phyloP scores from a whole-genome alignment of 2,888 invertebrate genomes.

The Stenotaenia linearis region DNA sequence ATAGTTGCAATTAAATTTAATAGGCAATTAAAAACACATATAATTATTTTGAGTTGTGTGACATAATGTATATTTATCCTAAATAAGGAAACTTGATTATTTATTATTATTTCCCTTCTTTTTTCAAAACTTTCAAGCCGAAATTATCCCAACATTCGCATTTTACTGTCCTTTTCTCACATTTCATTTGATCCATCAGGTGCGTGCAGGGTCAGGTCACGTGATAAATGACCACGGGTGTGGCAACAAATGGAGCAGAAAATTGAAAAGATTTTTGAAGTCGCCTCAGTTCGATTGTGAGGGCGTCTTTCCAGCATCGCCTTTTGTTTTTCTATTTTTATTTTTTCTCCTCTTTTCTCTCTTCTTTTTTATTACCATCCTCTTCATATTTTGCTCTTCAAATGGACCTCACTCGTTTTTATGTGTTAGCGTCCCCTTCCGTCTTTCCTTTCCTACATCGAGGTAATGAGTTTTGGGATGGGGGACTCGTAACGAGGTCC shows the following conservation, averaged over 20 bases:
- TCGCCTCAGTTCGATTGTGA: conserved; percentile 20
- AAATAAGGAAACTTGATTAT: no score
- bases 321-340: background rate
- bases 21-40: no score
- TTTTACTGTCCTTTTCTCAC: background rate
- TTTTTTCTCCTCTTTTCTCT: background rate
- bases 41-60: no score
- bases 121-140: no score
- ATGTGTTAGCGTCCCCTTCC: conserved; percentile 20
- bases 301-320: background rate
- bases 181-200: conserved; percentile 21
- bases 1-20: no score
- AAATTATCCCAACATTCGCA: no score
- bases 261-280: conserved; percentile 28
- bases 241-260: conserved; percentile 27
- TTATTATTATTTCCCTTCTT: no score
- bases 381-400: conserved; percentile 26
- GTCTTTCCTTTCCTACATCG: background rate
- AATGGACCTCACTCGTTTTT: conserved; percentile 21
- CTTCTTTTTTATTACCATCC: conserved; percentile 21
- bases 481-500: conserved; percentile 22
- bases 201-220: conserved; percentile 2
- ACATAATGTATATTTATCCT: no score
- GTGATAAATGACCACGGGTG: conserved; percentile 26
- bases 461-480: conserved; percentile 17